Evolutionary conservation across 1,140 invertebrate genomes (phyloP).

Genomic region (Macrotrachela quadricornifera): DNA sequence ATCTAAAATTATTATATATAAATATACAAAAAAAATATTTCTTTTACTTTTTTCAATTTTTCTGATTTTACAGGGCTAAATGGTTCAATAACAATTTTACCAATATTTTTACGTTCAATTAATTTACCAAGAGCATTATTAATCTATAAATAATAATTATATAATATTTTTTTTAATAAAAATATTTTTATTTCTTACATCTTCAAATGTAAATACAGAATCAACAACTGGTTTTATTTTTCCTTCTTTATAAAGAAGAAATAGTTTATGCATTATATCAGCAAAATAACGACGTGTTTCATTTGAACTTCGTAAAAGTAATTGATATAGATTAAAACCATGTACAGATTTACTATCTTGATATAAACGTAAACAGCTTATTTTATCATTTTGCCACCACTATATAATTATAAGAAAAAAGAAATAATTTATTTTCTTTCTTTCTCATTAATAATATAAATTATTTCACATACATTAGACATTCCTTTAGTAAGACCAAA

Average conservation of each 20-base stretch:
- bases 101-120: neutral
- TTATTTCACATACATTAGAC: too few relatives aligned
- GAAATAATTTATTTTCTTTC: neutral
- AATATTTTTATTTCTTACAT: constrained; percentile 37
- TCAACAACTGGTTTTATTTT: constrained; percentile 59
- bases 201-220: constrained; percentile 62
- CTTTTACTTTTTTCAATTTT: too few relatives aligned
- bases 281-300: neutral
- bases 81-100: neutral
- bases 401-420: constrained; percentile 12
- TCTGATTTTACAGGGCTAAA: too few relatives aligned
- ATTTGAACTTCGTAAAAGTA: constrained; percentile 42
- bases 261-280: neutral
- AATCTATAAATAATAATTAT: neutral
- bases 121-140: neutral
- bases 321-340: constrained; percentile 58
- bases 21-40: too few relatives aligned
- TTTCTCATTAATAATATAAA: too few relatives aligned
- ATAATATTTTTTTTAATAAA: neutral
- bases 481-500: too few relatives aligned
- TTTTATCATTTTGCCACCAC: constrained; percentile 78
- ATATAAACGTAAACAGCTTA: constrained; percentile 61
- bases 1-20: too few relatives aligned
- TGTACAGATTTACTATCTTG: constrained; percentile 64
- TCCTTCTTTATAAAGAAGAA: constrained; percentile 26